Base-by-base conservation (phyloP, 1,140 invertebrate species). In the Grapholita molesta region DNA sequence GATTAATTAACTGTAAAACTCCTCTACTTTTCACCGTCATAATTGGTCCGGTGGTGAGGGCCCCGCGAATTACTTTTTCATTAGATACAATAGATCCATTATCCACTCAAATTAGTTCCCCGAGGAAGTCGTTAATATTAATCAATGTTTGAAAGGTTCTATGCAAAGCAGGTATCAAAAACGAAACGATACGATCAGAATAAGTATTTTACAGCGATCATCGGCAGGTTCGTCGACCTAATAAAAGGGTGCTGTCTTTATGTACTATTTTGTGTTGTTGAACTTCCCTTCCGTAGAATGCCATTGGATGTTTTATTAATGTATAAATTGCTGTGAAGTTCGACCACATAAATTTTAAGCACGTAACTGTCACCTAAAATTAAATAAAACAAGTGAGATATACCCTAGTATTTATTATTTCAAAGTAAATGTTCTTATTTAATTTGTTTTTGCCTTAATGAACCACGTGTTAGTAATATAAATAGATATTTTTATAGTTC, bases 31-130 rank as follows among this genome's bases (percentile, higher is more conserved):
- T 73, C 75, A 69, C 73, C 55, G 74, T 78, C 80, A 73, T 83
- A 85, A 83, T 85, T 82, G 77, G 77, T 66, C 35, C 64, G 71
- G 74, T 69, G 53, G 70, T 53, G 69, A 73, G 71, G 75, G 73
- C 73, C 70, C 67, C 64, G 78, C 75, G 83, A 83, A 83, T 82
- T 85, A 85, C 83, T 85, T 85, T 85, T 85, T 82, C 80, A 81
- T 78, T 71, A 75, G 75, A 75, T 83, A 84, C 82, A 83, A 86
- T 83, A 84, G 82, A 76, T 82, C 84, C 82, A 84, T 86, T 84
- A 84, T 83, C 78, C 77, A 83, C 79, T 83, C 76, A 84, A 84
- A 86, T 86, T 83, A 80, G 80, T 79, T 86, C 69, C 70, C 38
- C 30, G 70, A 74, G 77, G 76, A 82, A 82, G 78, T 79, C 79